phyloP scores from a whole-genome alignment of 2,888 invertebrate species.

The Drosophila niveifrons region DNA sequence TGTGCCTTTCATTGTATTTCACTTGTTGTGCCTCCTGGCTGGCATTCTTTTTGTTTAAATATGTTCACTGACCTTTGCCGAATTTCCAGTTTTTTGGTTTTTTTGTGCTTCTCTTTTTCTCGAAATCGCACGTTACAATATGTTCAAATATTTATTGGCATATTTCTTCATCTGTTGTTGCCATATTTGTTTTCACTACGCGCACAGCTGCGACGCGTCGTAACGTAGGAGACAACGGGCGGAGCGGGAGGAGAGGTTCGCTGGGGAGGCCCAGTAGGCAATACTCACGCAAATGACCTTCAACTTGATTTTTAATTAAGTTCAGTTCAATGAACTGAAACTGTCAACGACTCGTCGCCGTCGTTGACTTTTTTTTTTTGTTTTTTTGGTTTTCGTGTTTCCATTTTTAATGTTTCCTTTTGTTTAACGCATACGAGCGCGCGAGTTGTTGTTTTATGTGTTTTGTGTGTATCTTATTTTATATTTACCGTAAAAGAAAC shows the following conservation, averaged over 20 bases:
- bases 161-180: conserved; percentile 29
- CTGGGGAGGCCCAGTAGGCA: conserved; percentile 12
- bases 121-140: conserved; percentile 32
- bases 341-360: conserved; percentile 70
- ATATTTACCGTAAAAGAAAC: conserved; percentile 40
- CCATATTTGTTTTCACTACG: conserved; percentile 41
- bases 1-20: conserved; percentile 27
- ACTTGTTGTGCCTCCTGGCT: conserved; percentile 46
- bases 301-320: conserved; percentile 82
- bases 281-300: conserved; percentile 65
- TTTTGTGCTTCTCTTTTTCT: conserved; percentile 8
- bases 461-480: conserved; percentile 6
- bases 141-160: conserved; percentile 36
- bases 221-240: conserved; percentile 8
- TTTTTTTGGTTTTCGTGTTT: conserved; percentile 20
- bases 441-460: conserved; percentile 30
- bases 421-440: conserved; percentile 16
- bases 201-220: conserved; percentile 39
- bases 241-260: not conserved
- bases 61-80: conserved; percentile 82
- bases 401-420: conserved; percentile 53
- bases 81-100: conserved; percentile 62
- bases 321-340: conserved; percentile 79
- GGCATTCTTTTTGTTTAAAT: conserved; percentile 66
- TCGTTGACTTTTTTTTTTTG: conserved; percentile 5